A percentile compares a stretch with the other conserved stretches of the same genome.
Evolutionary conservation across 2,888 invertebrate genomes (phyloP).

Genomic region (Limenitis camilla): DNA sequence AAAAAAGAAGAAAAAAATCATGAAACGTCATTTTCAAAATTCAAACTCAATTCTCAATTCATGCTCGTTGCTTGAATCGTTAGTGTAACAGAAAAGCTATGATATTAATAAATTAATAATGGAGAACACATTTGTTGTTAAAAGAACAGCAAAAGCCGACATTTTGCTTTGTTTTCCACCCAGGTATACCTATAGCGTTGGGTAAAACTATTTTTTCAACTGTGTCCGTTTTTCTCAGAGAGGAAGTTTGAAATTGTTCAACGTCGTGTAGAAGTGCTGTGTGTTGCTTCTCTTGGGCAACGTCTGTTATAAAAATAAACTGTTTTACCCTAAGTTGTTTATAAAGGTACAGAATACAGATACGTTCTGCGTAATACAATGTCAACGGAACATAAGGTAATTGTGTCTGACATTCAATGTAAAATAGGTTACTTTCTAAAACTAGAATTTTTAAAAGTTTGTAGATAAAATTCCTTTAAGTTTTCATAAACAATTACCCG

Average conservation of each 20-base stretch:
- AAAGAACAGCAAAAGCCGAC: conserved; percentile 9
- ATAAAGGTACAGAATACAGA: no score
- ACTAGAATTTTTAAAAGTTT: no score
- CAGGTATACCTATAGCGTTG: conserved; percentile 83
- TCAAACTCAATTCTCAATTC: no score
- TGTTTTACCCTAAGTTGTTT: no score
- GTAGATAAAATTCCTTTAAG: no score
- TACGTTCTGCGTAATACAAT: no score
- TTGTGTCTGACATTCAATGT: no score
- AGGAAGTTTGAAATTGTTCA: conserved; percentile 83
- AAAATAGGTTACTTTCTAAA: no score
- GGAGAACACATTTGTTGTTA: conserved; percentile 14
- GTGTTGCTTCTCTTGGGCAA: conserved; percentile 83
- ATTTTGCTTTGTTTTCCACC: conserved; percentile 10
- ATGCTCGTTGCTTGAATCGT: conserved; percentile 37
- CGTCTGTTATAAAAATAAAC: conserved; percentile 72
- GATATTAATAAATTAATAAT: conserved; percentile 2
- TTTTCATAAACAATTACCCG: no score
- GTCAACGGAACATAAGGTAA: no score
- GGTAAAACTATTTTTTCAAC: conserved; percentile 89
- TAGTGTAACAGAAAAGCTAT: conserved; percentile 9
- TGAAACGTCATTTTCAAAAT: not conserved
- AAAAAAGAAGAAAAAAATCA: not conserved
- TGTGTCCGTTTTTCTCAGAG: conserved; percentile 85
- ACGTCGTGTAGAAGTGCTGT: conserved; percentile 84